These are phyloP conservation scores for Epirrhoe tristata DNA, from an alignment of 2,888 invertebrate genomes.

Conservation along the genomic window DNA sequence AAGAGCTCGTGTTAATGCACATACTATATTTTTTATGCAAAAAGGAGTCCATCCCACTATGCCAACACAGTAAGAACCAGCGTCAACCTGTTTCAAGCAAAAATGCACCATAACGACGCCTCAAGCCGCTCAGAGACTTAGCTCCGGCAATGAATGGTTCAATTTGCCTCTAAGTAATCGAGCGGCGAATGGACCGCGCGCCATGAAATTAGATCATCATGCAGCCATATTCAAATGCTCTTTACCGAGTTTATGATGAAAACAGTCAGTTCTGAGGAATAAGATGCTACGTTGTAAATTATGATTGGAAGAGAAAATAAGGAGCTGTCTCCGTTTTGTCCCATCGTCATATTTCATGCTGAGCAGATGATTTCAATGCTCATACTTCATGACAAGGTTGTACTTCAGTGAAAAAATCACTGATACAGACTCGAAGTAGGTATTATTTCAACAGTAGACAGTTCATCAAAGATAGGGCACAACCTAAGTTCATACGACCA, in stretches of 20 bases:
- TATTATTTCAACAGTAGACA: too few relatives aligned
- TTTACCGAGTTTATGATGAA: conserved; percentile 28
- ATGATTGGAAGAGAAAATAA: neutral
- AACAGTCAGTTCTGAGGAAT: conserved; percentile 20
- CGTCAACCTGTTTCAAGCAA: conserved; percentile 21
- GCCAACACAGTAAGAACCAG: neutral
- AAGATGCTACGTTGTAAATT: neutral
- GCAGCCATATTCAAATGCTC: conserved; percentile 52
- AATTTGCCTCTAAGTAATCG: conserved; percentile 79
- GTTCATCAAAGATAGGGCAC: too few relatives aligned
- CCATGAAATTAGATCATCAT: conserved; percentile 77
- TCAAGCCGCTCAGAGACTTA: conserved; percentile 48
- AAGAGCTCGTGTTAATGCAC: too few relatives aligned
- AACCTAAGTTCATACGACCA: too few relatives aligned
- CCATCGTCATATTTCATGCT: too few relatives aligned
- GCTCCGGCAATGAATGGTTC: conserved; percentile 74
- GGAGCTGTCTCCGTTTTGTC: neutral
- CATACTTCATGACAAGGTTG: too few relatives aligned
- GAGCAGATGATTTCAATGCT: too few relatives aligned
- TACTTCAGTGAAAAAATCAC: too few relatives aligned
- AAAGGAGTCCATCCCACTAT: too few relatives aligned
- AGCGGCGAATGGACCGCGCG: conserved; percentile 73
- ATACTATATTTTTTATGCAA: too few relatives aligned
- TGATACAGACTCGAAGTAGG: too few relatives aligned
- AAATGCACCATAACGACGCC: conserved; percentile 25